These are phyloP conservation scores for Craseonycteris thonglongyai DNA, from an alignment of 2,113 vertebrate species.

Conservation along the genomic window DNA sequence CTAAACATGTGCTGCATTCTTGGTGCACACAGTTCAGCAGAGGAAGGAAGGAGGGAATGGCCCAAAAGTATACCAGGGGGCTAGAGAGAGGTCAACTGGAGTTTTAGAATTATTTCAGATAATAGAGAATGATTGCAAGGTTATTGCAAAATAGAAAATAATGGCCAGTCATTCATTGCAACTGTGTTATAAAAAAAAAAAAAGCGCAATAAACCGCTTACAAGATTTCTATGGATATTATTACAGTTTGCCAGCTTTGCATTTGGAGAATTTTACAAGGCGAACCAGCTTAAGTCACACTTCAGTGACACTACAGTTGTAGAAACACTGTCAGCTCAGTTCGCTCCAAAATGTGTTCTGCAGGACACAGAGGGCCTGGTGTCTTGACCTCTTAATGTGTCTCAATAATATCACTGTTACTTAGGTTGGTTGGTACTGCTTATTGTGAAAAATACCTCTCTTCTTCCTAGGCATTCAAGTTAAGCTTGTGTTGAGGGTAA, in stretches of 20 bases:
- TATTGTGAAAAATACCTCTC: not conserved
- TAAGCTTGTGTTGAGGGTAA: not conserved
- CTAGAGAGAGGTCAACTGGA: not conserved
- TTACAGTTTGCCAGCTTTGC: not conserved
- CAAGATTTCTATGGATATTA: not conserved
- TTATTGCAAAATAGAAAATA: not conserved
- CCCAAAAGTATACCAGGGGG: not conserved
- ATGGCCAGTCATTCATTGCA: not conserved
- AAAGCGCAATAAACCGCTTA: not conserved
- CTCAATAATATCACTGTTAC: not conserved
- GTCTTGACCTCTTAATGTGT: not conserved
- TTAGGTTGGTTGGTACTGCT: not conserved
- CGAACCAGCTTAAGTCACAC: not conserved
- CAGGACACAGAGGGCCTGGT: not conserved
- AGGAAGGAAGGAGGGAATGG: not conserved
- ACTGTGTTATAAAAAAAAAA: not conserved
- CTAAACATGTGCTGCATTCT: not conserved
- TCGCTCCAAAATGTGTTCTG: not conserved
- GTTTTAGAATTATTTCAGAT: not conserved
- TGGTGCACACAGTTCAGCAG: not conserved
- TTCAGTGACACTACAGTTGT: not conserved
- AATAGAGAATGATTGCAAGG: not conserved
- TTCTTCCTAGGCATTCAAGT: not conserved
- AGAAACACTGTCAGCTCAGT: not conserved
- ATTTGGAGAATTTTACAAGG: not conserved